Percentiles rank a stretch among this genome's conserved stretches.
Conservation (phyloP, 2,113 vertebrate species). For the Cepphus grylle region DNA sequence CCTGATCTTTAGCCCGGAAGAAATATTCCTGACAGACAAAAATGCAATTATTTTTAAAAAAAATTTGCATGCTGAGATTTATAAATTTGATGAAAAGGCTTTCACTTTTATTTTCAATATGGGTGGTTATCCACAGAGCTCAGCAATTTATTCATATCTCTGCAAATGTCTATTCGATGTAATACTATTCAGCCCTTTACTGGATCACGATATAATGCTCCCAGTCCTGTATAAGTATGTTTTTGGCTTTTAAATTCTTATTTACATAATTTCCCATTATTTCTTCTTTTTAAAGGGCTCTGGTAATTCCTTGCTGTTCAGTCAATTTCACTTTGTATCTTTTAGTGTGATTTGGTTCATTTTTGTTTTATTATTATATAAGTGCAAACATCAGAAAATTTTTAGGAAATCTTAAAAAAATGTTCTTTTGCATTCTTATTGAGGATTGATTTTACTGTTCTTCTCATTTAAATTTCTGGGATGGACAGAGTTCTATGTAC, state of each 20-base stretch:
- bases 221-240: background rate
- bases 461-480: background rate
- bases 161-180: background rate
- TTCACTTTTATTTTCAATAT: background rate
- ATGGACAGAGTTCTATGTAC: background rate
- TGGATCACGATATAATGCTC: background rate
- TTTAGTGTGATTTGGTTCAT: background rate
- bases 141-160: background rate
- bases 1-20: background rate
- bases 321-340: background rate
- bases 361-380: background rate
- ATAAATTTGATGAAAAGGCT: background rate
- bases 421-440: rapidly evolving
- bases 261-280: background rate
- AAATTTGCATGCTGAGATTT: background rate
- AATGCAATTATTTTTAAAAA: background rate
- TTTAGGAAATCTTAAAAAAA: background rate
- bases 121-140: background rate
- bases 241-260: background rate
- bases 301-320: background rate
- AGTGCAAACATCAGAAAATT: background rate
- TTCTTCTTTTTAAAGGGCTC: background rate
- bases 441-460: background rate
- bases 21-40: background rate
- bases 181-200: background rate